Evolutionary conservation across 2,888 invertebrate genomes (phyloP).

Genomic region (Bugula neritina): DNA sequence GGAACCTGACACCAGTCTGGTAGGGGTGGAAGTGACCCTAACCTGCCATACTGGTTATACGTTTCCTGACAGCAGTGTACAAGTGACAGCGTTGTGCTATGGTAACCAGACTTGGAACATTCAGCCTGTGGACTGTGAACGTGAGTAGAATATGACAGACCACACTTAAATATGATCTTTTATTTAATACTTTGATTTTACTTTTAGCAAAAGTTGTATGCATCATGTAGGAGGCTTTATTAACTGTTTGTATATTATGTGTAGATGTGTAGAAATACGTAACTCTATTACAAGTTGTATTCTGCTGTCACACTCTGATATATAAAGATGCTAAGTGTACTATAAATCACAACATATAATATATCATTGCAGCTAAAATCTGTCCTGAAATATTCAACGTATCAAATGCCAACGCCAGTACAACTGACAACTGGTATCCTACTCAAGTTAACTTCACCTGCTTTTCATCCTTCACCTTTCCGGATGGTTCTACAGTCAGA

Average conservation of each 20-base stretch:
- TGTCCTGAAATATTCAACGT: slow-evolving; percentile 1
- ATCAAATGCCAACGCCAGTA: neutral
- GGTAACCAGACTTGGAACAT: slow-evolving; percentile 1
- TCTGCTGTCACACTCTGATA: too few species aligned
- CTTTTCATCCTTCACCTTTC: neutral
- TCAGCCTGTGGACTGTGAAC: neutral
- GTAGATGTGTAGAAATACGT: too few species aligned
- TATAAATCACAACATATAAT: too few species aligned
- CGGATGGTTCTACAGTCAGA: neutral
- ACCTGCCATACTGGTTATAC: neutral
- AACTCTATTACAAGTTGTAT: too few species aligned
- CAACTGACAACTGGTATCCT: slow-evolving; percentile 7
- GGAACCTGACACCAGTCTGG: neutral
- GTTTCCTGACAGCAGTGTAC: slow-evolving; percentile 7
- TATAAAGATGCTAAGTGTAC: too few species aligned
- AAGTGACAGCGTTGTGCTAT: neutral
- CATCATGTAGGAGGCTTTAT: too few species aligned
- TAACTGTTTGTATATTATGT: too few species aligned
- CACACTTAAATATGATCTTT: too few species aligned
- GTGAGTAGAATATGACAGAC: too few species aligned
- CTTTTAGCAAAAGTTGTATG: too few species aligned
- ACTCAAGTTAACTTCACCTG: slow-evolving; percentile 18
- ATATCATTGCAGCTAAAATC: neutral
- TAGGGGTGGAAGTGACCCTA: neutral
- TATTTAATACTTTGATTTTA: too few species aligned